Evolutionary conservation across 1,140 invertebrate species (phyloP).

Genomic region (Trichonephila clavata): DNA sequence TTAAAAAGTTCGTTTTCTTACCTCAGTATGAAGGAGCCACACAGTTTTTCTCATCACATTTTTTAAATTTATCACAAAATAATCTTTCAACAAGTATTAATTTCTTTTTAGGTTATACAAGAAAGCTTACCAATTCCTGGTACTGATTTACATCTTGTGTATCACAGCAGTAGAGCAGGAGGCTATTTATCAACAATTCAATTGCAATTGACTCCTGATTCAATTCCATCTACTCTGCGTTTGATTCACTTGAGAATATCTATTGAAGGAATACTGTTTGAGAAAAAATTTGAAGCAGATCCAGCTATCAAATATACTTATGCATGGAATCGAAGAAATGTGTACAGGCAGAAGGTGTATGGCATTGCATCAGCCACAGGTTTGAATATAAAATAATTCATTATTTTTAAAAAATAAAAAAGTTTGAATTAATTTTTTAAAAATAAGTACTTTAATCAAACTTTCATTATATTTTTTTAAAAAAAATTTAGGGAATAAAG

Average conservation of each 20-base stretch:
- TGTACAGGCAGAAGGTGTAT: slow-evolving; percentile 86
- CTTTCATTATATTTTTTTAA: too few relatives aligned
- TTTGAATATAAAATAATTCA: slow-evolving; percentile 20
- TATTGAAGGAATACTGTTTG: slow-evolving; percentile 82
- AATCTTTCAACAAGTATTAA: background rate
- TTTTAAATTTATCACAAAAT: too few relatives aligned
- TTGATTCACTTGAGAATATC: slow-evolving; percentile 80
- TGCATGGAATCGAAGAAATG: slow-evolving; percentile 83
- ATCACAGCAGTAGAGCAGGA: slow-evolving; percentile 81
- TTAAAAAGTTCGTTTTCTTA: too few relatives aligned
- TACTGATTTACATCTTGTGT: slow-evolving; percentile 83
- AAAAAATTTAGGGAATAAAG: too few relatives aligned
- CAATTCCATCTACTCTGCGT: slow-evolving; percentile 79
- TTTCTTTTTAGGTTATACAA: slow-evolving; percentile 90
- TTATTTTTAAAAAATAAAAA: too few relatives aligned
- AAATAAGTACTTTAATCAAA: too few relatives aligned
- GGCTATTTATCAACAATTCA: slow-evolving; percentile 82
- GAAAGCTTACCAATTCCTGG: slow-evolving; percentile 96
- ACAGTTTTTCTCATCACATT: too few relatives aligned
- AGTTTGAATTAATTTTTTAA: too few relatives aligned
- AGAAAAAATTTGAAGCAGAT: slow-evolving; percentile 82
- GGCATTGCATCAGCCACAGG: slow-evolving; percentile 89
- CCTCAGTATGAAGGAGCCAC: too few relatives aligned
- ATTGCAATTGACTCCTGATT: slow-evolving; percentile 82
- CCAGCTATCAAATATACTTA: slow-evolving; percentile 82